Conservation (phyloP, 2,113 vertebrate species). For the Circaetus gallicus region DNA sequence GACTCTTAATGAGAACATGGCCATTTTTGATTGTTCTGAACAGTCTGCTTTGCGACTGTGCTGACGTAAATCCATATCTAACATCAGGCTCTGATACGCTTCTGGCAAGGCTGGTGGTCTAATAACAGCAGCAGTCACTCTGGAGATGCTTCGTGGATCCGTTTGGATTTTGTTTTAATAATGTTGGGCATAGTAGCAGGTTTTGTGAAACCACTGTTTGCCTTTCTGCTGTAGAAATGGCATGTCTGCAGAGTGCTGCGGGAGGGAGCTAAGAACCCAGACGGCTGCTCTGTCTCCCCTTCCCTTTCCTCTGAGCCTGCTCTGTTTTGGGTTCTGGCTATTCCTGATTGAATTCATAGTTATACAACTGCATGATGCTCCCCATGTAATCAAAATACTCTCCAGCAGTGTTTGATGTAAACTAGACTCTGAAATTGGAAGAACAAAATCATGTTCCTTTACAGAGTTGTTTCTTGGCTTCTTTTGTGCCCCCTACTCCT, state of each 20-base stretch:
- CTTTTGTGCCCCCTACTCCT: background rate
- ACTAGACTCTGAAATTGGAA: background rate
- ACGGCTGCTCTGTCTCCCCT: background rate
- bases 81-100: background rate
- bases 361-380: background rate
- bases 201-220: conserved; percentile 7
- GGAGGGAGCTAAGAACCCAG: background rate
- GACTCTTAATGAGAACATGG: background rate
- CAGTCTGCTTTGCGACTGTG: background rate
- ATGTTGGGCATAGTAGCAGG: background rate
- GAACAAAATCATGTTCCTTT: background rate
- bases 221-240: conserved; percentile 6
- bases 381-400: background rate
- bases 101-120: background rate
- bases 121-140: conserved; percentile 16
- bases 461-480: background rate
- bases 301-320: background rate
- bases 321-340: background rate
- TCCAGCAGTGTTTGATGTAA: background rate
- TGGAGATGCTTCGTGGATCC: background rate
- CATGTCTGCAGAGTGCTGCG: background rate
- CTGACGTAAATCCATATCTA: conserved; percentile 50
- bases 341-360: background rate
- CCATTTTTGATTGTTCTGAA: background rate
- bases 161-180: conserved; percentile 40